phyloP scores from a whole-genome alignment of 2,113 vertebrate species.

The Ornithorhynchus anatinus region DNA sequence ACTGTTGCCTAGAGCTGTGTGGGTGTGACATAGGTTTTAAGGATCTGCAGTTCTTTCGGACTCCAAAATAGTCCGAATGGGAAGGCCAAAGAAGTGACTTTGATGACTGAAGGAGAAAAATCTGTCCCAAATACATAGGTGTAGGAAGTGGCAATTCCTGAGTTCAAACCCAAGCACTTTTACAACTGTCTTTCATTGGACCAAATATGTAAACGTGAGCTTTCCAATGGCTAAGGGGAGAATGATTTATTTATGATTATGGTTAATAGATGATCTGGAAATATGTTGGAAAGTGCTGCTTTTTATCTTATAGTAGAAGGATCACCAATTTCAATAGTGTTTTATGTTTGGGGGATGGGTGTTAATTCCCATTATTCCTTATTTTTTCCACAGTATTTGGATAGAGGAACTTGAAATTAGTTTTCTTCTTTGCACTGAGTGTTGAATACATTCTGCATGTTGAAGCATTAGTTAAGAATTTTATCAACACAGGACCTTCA shows the following conservation, averaged over 20 bases:
- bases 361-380: not conserved
- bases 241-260: not conserved
- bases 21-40: not conserved
- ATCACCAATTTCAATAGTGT: no score
- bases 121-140: not conserved
- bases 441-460: not conserved
- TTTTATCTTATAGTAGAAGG: no score
- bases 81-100: not conserved
- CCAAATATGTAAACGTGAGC: not conserved
- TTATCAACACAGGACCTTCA: not conserved
- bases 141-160: not conserved
- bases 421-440: not conserved
- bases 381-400: not conserved
- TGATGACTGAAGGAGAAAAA: not conserved
- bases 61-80: not conserved
- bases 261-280: not conserved
- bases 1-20: no score
- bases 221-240: not conserved
- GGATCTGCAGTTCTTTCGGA: not conserved
- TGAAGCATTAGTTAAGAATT: not conserved
- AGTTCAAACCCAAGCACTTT: not conserved
- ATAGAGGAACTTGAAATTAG: not conserved
- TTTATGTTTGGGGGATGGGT: no score
- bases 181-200: conserved; percentile 3
- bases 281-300: no score